These are phyloP conservation scores for Oryzias woworae DNA, from an alignment of 2,113 vertebrate species.

Conservation along the genomic window DNA sequence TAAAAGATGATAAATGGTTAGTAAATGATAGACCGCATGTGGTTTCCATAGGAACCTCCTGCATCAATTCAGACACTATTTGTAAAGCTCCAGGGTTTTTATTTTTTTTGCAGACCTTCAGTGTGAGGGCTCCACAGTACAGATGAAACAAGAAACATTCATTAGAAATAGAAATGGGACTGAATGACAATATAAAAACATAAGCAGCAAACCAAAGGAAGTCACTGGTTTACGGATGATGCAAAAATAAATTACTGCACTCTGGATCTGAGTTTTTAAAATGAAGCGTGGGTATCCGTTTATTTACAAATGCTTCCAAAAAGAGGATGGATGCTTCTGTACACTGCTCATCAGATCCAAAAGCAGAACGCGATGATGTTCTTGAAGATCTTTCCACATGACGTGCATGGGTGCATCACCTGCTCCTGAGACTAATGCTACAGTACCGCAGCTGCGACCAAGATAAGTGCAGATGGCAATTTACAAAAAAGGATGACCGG, in stretches of 20 bases:
- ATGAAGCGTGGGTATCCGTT: conserved; percentile 47
- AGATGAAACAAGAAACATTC: conserved; percentile 38
- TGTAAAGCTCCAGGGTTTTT: conserved; percentile 26
- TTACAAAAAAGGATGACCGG: conserved; percentile 29
- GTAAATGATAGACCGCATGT: too few relatives aligned
- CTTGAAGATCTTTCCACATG: conserved; percentile 15
- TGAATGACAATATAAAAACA: conserved; percentile 48
- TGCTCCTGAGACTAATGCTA: conserved; percentile 19
- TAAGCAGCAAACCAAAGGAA: conserved; percentile 38
- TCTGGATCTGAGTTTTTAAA: conserved; percentile 29
- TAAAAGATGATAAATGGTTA: too few relatives aligned
- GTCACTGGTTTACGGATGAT: conserved; percentile 53
- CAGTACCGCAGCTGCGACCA: conserved; percentile 21
- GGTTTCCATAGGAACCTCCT: conserved; percentile 1
- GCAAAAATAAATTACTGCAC: conserved; percentile 44
- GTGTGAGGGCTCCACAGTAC: conserved; percentile 37
- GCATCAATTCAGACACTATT: conserved; percentile 4
- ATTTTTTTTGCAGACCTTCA: conserved; percentile 40
- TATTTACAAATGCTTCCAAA: conserved; percentile 60
- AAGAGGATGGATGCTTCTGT: conserved; percentile 11
- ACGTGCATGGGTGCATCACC: background rate
- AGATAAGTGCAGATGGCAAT: conserved; percentile 59
- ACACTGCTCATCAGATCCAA: conserved; percentile 15
- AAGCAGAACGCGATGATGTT: conserved; percentile 28
- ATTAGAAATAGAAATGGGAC: conserved; percentile 9